A percentile compares a stretch with the other conserved stretches of the same genome.
Conservation (phyloP, 2,888 invertebrate species). For the Agrochola lota region DNA sequence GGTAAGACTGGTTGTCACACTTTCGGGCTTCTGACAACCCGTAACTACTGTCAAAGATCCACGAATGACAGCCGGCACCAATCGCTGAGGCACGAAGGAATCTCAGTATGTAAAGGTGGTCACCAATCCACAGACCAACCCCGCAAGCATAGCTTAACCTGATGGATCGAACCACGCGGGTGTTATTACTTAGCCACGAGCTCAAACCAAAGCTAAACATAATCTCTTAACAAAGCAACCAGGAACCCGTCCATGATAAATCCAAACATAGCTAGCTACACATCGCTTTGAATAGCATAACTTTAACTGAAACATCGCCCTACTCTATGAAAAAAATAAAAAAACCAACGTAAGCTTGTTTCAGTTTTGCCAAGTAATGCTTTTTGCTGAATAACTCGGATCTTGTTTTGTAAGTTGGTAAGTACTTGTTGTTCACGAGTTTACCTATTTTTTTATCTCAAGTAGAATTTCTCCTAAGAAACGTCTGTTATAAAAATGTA, state of each 20-base stretch:
- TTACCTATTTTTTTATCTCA: slow-evolving; percentile 24
- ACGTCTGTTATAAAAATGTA: background rate
- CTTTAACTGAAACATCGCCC: background rate
- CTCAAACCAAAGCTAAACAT: background rate
- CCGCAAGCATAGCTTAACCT: too few species aligned
- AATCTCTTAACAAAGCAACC: background rate
- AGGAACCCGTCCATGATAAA: background rate
- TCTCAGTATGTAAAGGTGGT: too few species aligned
- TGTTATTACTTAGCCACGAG: too few species aligned
- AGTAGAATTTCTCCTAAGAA: slow-evolving; percentile 12
- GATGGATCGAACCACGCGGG: too few species aligned
- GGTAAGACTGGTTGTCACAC: too few species aligned
- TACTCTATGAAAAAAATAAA: slow-evolving; percentile 44
- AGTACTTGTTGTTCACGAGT: slow-evolving; percentile 25
- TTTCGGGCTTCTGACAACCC: too few species aligned
- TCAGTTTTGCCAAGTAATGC: slow-evolving; percentile 59
- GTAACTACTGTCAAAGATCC: too few species aligned
- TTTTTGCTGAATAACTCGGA: slow-evolving; percentile 64
- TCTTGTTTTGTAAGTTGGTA: slow-evolving; percentile 53
- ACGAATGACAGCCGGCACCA: too few species aligned
- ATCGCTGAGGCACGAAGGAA: too few species aligned
- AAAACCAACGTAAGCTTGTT: slow-evolving; percentile 59
- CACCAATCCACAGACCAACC: too few species aligned
- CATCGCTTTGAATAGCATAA: background rate
- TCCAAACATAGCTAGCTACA: background rate